Evolutionary conservation across 2,113 vertebrate genomes (phyloP), one percentile per base, ranked within the genome.

Genomic region (Alethe castanea): DNA sequence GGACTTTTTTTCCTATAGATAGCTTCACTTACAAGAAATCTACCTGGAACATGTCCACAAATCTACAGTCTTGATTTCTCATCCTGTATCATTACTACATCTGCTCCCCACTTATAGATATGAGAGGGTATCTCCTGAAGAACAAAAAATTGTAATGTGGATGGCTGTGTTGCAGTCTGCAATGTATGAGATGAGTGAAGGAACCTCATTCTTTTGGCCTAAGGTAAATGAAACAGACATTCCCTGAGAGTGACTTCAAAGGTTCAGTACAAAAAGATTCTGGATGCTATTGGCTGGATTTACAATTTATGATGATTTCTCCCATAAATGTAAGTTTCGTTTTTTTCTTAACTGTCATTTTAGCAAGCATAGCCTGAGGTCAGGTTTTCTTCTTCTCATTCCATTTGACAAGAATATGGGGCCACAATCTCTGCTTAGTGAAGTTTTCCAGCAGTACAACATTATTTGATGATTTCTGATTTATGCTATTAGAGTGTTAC

Each of bases 401-500:
- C 22, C 45, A 59, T 70, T 45, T 93, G n/a, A 57, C 71, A 84
- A 65, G 25, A 25, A 54, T 11, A 26, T 47, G 59, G 54, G 15
- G 44, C 17, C 57, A 82, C 18, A 76, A 17, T 64, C 20, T 78
- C 57, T 79, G 44, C 22, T 44, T 59, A 36, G 8, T 79, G 45
- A 90, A 53, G 19, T 80, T 81, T 90, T 88, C 31, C 45, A 86
- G 25, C 19, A 54, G 11, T 60, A 24, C 5, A 65, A 33, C 38
- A 47, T 29, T 84, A 78, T 94, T 92, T 91, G 47, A 67, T 60
- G 36, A 64, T 76, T 96, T 95, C 33, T 86, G 61, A 71, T 90
- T 89, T 85, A 44, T 72, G 28, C 24, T 76, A 10, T 76, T 62
- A 28, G 29, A 66, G 9, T 40, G 25, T 87, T 67, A 25, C 24